Conservation (phyloP, 23 tunicate species). For the Pegea sp. region DNA sequence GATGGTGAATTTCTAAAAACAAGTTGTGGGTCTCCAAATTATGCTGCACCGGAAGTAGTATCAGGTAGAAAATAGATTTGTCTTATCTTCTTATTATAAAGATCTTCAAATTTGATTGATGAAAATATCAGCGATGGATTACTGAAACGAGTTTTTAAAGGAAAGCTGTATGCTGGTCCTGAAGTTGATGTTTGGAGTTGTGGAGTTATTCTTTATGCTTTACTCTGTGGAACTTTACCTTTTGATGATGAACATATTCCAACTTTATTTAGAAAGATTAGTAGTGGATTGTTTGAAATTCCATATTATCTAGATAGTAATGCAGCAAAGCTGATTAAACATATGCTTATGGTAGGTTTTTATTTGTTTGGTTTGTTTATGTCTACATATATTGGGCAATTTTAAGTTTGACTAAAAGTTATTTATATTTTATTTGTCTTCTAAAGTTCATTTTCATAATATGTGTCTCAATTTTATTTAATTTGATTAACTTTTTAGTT, state of each 20-base stretch:
- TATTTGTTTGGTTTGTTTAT: too few species aligned
- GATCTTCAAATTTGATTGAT: too few species aligned
- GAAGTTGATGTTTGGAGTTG: conserved; percentile 99
- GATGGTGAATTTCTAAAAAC: conserved; percentile 99
- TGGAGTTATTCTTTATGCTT: conserved; percentile 94
- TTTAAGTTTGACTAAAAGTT: too few species aligned
- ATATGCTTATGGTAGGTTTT: conserved; percentile 69
- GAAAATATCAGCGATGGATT: too few species aligned
- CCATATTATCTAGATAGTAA: conserved; percentile 63
- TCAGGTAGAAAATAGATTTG: too few species aligned
- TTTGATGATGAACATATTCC: conserved; percentile 99
- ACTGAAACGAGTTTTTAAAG: too few species aligned
- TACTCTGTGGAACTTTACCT: conserved; percentile 96
- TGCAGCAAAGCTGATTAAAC: conserved; percentile 87
- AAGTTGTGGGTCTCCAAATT: conserved; percentile 97
- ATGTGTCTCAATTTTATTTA: too few species aligned
- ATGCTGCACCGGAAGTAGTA: conserved; percentile 99
- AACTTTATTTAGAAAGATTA: conserved; percentile 77
- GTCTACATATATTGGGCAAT: too few species aligned
- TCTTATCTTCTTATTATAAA: too few species aligned
- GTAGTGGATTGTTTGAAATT: conserved; percentile 91
- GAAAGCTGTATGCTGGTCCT: conserved; percentile 98
- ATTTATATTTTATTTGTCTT: too few species aligned
- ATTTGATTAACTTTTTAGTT: too few species aligned
- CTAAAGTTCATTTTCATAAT: too few species aligned